Conservation (phyloP, 2,113 vertebrate species). For the Epinephelus fuscoguttatus region DNA sequence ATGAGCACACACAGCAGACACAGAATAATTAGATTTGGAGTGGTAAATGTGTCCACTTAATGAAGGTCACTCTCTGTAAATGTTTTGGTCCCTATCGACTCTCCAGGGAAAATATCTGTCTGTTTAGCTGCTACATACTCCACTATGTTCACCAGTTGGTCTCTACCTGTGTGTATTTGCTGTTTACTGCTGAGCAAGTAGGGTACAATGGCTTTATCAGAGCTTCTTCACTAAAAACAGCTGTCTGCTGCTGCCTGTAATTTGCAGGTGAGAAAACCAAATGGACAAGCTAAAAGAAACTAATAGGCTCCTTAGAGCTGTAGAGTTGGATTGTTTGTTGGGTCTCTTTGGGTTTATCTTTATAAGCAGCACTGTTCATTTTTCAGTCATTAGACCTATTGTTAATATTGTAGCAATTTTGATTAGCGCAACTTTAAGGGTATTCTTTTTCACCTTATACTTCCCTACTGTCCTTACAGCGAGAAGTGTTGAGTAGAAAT, state of each 20-base stretch:
- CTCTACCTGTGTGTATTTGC: too few species aligned
- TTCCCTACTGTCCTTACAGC: background rate
- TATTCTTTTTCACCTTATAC: background rate
- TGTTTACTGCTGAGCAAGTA: too few species aligned
- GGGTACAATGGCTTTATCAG: background rate
- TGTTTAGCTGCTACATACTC: too few species aligned
- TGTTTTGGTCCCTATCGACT: background rate
- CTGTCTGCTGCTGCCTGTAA: background rate
- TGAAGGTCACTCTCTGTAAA: background rate
- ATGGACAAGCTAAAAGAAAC: too few species aligned
- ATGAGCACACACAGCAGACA: background rate
- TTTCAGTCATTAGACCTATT: background rate
- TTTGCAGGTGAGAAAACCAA: too few species aligned
- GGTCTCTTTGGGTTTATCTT: background rate
- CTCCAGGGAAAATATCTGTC: too few species aligned
- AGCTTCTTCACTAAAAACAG: background rate
- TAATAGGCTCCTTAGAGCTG: background rate
- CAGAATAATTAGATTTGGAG: background rate
- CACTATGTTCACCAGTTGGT: too few species aligned
- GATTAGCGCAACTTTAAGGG: background rate
- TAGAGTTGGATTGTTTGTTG: background rate
- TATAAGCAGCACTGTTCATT: background rate
- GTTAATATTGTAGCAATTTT: background rate
- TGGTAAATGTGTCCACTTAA: background rate
- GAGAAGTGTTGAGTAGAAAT: background rate